These are phyloP conservation scores for Pseudochaenichthys georgianus DNA, from an alignment of 2,797 vertebrate species.

Conservation along the genomic window DNA sequence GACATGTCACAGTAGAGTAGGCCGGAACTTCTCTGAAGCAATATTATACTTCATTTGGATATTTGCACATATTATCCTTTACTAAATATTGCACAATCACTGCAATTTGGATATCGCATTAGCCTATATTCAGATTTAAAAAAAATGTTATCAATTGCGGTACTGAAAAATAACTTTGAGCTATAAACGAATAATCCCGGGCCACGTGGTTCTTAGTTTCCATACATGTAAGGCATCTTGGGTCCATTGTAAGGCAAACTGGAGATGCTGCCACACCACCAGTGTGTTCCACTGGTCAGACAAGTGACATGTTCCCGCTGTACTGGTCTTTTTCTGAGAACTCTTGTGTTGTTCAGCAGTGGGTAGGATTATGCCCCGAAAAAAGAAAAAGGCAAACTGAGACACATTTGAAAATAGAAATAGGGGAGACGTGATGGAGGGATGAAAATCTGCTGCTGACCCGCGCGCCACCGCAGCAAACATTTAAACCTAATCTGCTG, in stretches of 20 bases:
- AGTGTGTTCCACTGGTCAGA: constrained; percentile 62
- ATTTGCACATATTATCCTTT: too few relatives aligned
- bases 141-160: not conserved
- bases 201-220: not conserved
- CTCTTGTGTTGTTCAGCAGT: constrained; percentile 40
- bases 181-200: not conserved
- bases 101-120: not conserved
- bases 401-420: constrained; percentile 25
- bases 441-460: constrained; percentile 26
- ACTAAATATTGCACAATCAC: too few relatives aligned
- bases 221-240: constrained; percentile 1
- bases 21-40: too few relatives aligned
- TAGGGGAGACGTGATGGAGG: not conserved
- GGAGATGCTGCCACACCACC: constrained; percentile 34
- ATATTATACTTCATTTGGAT: too few relatives aligned
- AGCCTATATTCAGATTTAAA: too few relatives aligned
- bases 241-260: constrained; percentile 41
- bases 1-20: too few relatives aligned
- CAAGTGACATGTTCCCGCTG: constrained; percentile 49
- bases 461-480: constrained; percentile 24
- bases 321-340: constrained; percentile 30
- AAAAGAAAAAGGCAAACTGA: constrained; percentile 42
- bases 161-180: constrained; percentile 26
- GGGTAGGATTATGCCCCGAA: constrained; percentile 46
- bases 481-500: constrained; percentile 58